phyloP scores from a whole-genome alignment of 1,140 invertebrate genomes.

The Drosophila albomicans region DNA sequence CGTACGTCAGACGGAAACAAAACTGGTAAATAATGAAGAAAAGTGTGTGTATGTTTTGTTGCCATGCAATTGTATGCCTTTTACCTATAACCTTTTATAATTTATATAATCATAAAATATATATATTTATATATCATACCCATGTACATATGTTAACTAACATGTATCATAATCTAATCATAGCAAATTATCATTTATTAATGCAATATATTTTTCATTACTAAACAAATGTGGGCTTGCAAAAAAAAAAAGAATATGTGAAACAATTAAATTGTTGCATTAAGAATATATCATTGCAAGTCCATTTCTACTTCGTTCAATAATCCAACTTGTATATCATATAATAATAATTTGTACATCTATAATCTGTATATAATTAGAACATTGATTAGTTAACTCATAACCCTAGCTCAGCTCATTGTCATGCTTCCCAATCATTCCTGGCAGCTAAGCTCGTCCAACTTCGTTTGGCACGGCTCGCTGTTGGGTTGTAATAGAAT shows the following conservation, averaged over 20 bases:
- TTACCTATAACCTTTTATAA: constrained; percentile 67
- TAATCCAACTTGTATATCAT: constrained; percentile 11
- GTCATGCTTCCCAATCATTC: constrained; percentile 16
- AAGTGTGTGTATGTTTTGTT: constrained; percentile 82
- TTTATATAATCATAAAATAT: constrained; percentile 35
- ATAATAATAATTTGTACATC: background rate
- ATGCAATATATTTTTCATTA: constrained; percentile 19
- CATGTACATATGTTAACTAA: constrained; percentile 18
- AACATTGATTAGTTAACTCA: background rate
- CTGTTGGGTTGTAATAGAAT: background rate
- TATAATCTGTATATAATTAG: constrained; percentile 10
- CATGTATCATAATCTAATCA: constrained; percentile 8
- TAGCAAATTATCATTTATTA: background rate
- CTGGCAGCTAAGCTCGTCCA: background rate
- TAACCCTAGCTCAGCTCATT: constrained; percentile 11
- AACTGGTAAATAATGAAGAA: constrained; percentile 34
- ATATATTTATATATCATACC: constrained; percentile 22
- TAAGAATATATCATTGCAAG: constrained; percentile 1
- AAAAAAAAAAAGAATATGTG: background rate
- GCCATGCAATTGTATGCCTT: constrained; percentile 80
- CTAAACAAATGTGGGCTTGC: constrained; percentile 26
- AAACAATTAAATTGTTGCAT: too few relatives aligned
- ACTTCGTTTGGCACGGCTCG: background rate
- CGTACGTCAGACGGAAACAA: constrained; percentile 14
- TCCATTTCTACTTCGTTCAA: background rate